A percentile compares a stretch with the other conserved stretches of the same genome.
These are phyloP conservation scores for Pseudomyrmex concolor DNA, from an alignment of 1,140 invertebrate genomes.

Conservation along the genomic window DNA sequence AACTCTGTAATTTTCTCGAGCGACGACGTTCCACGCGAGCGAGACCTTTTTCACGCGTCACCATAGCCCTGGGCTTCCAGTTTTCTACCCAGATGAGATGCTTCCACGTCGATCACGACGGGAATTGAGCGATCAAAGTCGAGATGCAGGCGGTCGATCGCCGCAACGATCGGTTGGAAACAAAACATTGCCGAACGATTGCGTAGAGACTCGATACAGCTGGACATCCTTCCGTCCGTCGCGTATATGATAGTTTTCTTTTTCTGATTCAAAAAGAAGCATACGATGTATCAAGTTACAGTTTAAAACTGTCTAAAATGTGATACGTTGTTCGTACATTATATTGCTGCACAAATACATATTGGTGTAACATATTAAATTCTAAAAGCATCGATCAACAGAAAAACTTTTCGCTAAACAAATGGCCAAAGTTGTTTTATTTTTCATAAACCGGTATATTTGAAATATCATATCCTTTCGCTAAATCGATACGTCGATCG, in stretches of 20 bases:
- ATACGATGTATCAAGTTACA: too few relatives aligned
- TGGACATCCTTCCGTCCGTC: neutral
- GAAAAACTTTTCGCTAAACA: neutral
- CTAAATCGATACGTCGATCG: constrained; percentile 46
- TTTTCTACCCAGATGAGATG: constrained; percentile 57
- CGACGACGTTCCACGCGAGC: constrained; percentile 62
- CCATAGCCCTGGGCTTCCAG: constrained; percentile 68
- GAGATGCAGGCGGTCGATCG: constrained; percentile 23
- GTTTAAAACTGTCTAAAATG: neutral
- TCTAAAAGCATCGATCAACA: neutral
- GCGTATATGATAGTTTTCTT: neutral
- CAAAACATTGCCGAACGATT: constrained; percentile 26
- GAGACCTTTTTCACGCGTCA: constrained; percentile 71
- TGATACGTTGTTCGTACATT: neutral
- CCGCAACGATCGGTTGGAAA: constrained; percentile 37
- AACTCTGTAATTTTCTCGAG: constrained; percentile 75
- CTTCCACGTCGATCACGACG: constrained; percentile 55
- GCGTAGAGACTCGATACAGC: neutral
- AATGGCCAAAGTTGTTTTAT: constrained; percentile 2
- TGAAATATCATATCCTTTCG: constrained; percentile 31
- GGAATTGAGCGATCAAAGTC: constrained; percentile 69
- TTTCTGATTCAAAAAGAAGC: too few relatives aligned
- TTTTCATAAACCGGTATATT: constrained; percentile 22
- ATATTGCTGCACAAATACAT: neutral
- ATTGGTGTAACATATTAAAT: neutral